These are phyloP conservation scores for Ophion costatus DNA, from an alignment of 2,888 invertebrate species.

Conservation along the genomic window DNA sequence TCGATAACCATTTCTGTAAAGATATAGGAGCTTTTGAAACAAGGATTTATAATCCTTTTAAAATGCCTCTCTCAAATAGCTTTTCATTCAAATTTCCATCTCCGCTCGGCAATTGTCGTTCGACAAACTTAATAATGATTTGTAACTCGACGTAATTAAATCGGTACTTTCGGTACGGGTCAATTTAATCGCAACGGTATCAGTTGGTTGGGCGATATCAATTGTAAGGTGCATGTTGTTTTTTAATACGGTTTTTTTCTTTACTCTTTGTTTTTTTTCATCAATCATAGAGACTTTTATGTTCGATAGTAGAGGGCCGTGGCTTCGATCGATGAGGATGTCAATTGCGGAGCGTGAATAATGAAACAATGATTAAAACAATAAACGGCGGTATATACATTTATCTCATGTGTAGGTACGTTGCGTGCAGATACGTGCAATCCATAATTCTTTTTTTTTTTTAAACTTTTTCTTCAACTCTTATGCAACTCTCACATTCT, in stretches of 20 bases:
- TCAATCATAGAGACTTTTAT: constrained; percentile 58
- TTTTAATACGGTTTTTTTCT: constrained; percentile 21
- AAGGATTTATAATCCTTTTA: not conserved
- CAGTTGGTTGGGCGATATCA: constrained; percentile 64
- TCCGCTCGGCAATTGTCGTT: constrained; percentile 17
- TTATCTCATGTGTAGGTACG: constrained; percentile 69
- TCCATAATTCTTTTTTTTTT: constrained; percentile 46
- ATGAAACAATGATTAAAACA: constrained; percentile 67
- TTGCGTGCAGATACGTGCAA: constrained; percentile 69
- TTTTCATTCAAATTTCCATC: not conserved
- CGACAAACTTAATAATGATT: constrained; percentile 23
- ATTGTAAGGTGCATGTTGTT: constrained; percentile 53
- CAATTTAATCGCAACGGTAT: constrained; percentile 60
- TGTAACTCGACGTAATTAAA: constrained; percentile 48
- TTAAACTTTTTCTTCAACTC: constrained; percentile 48
- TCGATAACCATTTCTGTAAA: no score
- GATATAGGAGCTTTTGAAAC: not conserved
- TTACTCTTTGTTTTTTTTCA: constrained; percentile 34
- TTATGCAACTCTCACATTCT: constrained; percentile 60
- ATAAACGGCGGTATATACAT: constrained; percentile 74
- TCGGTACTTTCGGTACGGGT: constrained; percentile 30
- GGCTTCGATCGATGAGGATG: constrained; percentile 66
- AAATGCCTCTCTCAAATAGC: not conserved
- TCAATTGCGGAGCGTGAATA: constrained; percentile 63
- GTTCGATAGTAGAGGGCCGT: constrained; percentile 66